phyloP scores from a whole-genome alignment of 2,113 vertebrate species.

The Cinclus cinclus region DNA sequence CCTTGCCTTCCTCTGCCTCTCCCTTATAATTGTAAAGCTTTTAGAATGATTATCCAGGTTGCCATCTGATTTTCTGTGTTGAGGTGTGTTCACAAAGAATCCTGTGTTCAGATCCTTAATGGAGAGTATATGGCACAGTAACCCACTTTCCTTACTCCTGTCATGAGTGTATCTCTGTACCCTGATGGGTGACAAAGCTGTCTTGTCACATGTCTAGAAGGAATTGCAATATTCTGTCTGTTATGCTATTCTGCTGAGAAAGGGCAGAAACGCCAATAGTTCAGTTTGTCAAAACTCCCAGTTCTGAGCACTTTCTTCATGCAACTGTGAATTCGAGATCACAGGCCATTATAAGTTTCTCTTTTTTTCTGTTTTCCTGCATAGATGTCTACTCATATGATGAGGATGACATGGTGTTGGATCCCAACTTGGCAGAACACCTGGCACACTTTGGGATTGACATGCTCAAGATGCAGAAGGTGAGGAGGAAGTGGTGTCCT shows the following conservation, averaged over 20 bases:
- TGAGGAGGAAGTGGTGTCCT: background rate
- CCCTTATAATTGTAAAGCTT: background rate
- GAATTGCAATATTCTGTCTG: background rate
- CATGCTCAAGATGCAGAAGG: constrained; percentile 99
- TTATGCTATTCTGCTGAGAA: background rate
- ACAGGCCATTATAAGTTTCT: background rate
- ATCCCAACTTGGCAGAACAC: constrained; percentile 93
- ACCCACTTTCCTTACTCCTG: background rate
- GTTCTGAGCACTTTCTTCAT: background rate
- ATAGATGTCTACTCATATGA: constrained; percentile 96
- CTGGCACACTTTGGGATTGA: constrained; percentile 95
- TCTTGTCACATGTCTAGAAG: background rate
- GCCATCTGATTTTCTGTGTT: background rate
- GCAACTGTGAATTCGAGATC: background rate
- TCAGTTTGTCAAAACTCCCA: background rate
- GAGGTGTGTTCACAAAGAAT: background rate
- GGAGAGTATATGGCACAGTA: background rate
- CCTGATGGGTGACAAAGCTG: background rate
- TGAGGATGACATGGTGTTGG: constrained; percentile 97
- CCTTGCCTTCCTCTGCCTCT: background rate
- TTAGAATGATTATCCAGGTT: background rate
- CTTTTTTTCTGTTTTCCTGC: background rate
- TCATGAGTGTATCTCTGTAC: background rate
- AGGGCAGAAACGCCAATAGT: background rate
- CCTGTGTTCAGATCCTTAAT: background rate